Evolutionary conservation across 2,888 invertebrate genomes (phyloP).

Genomic region (Campoplex capitator): DNA sequence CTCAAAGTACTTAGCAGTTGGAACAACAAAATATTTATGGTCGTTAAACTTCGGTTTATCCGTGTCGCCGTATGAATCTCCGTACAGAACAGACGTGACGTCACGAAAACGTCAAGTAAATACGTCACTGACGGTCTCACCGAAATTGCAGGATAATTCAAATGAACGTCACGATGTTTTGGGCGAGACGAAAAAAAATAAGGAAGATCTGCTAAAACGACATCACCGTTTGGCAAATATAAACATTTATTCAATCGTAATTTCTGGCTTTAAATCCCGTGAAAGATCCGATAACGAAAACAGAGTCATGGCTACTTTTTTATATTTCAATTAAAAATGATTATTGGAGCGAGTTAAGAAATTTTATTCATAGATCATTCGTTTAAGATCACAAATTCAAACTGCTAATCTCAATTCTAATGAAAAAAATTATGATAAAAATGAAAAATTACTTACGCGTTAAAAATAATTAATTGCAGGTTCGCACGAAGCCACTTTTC

Average conservation of each 20-base stretch:
- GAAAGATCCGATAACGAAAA: neutral
- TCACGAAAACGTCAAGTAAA: neutral
- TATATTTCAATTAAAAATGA: neutral
- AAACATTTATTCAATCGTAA: slow-evolving; percentile 3
- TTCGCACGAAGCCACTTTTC: neutral
- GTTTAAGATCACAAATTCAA: neutral
- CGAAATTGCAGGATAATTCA: neutral
- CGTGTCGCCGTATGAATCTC: neutral
- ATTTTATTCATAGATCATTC: neutral
- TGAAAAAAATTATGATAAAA: neutral
- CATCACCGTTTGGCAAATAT: slow-evolving; percentile 44
- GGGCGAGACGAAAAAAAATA: neutral
- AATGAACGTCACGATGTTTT: neutral
- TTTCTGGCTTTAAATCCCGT: neutral
- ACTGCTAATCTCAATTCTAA: neutral
- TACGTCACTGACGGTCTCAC: neutral
- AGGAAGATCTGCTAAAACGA: slow-evolving; percentile 7
- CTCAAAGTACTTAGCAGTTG: neutral
- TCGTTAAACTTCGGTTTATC: neutral
- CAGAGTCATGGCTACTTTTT: neutral
- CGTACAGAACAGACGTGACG: neutral
- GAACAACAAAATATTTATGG: neutral
- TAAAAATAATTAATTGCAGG: neutral
- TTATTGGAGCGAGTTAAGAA: neutral
- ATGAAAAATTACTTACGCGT: neutral